These are phyloP conservation scores for Archaeoteleia sp. DNA, from an alignment of 2,888 invertebrate species.

Conservation along the genomic window DNA sequence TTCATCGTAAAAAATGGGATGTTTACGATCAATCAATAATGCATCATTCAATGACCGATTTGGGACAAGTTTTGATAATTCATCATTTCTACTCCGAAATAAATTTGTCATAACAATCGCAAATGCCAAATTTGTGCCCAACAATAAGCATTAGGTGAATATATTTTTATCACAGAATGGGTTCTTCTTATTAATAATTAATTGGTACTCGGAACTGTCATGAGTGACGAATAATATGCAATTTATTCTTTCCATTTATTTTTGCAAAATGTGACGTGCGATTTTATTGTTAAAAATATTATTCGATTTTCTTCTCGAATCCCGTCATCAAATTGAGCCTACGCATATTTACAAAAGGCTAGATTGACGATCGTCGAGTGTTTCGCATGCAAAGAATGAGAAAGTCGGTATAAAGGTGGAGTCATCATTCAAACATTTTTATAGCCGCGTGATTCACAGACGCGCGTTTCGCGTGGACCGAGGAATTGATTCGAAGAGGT, in stretches of 20 bases:
- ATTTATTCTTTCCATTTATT: constrained; percentile 1
- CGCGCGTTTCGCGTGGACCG: constrained; percentile 20
- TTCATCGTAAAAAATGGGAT: no score
- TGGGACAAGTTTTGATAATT: no score
- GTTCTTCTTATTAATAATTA: no score
- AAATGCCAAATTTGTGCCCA: no score
- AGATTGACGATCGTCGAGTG: constrained; percentile 18
- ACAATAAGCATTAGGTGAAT: no score
- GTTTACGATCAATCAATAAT: no score
- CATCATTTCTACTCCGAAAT: no score
- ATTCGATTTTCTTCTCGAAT: constrained; percentile 13
- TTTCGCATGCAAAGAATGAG: constrained; percentile 14
- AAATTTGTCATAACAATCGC: no score
- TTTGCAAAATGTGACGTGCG: constrained; percentile 12
- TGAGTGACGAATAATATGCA: no score
- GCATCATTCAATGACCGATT: no score
- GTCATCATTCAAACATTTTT: constrained; percentile 38
- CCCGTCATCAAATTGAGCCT: constrained; percentile 19
- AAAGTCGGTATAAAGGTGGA: constrained; percentile 21
- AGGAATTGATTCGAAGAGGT: constrained; percentile 43
- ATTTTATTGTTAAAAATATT: constrained; percentile 21
- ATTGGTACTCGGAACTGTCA: no score
- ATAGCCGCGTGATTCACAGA: constrained; percentile 23
- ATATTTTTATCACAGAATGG: no score
- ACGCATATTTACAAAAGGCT: constrained; percentile 26